Evolutionary conservation across 1,140 invertebrate genomes (phyloP), one percentile per base, ranked within the genome.

Genomic region (Drosophila equinoxialis): DNA sequence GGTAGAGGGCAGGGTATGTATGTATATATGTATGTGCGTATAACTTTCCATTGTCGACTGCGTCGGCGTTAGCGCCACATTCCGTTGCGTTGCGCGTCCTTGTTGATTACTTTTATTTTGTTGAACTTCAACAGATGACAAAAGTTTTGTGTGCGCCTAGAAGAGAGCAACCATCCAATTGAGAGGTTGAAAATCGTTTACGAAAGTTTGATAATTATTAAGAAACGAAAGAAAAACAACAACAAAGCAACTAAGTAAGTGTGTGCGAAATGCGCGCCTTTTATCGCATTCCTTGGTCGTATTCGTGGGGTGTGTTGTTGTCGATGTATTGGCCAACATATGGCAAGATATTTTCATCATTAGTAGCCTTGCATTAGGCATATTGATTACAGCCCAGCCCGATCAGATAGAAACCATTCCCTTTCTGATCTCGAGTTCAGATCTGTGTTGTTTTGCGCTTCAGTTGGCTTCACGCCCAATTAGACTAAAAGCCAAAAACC

Each of bases 61-160:
- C 80, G 71, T 72, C 67, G 67, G 67, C 82, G 68, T 67, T 68
- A 55, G 45, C 70, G 81, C 63, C 67, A 63, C 33, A 41, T 48
- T 48, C 35, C 79, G 10, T 30, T 55, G 68, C 14, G 55, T 54
- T 48, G 55, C 63, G 57, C 68, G 39, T 35, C 26, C 20, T 58
- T 62, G 60, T 57, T 74, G 73, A 62, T 48, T 71, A 62, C 74
- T 68, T 57, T 71, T 30, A 51, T 51, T 51, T 51, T 51, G 45
- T 51, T 68, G 68, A 77, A 76, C 83, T 54, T 84, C 82, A 86
- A 86, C 82, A 86, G 82, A 87, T 86, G 83, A 86, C 20, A 85
- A 79, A 86, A 87, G 71, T 81, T 86, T 30, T 6, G 30, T 86
- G 70, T 71, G 71, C 70, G 45, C 41, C 65, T 70, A 41, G n/a